Conservation (phyloP, 2,797 vertebrate genomes). For the Cyclopterus lumpus region DNA sequence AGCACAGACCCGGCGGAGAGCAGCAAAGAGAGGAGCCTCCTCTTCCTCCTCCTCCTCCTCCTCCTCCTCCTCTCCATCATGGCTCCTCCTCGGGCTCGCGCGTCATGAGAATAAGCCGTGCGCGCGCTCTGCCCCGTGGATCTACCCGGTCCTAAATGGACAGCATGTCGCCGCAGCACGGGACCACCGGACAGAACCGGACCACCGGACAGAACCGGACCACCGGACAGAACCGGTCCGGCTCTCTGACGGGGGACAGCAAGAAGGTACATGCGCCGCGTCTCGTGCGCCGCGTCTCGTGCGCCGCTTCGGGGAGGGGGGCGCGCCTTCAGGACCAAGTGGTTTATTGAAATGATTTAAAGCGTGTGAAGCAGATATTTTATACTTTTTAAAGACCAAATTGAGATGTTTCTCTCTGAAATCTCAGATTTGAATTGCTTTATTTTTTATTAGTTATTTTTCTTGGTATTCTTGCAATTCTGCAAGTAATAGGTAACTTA, state of each 20-base stretch:
- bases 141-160: conserved; percentile 86
- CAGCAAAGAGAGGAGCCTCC: conserved; percentile 5
- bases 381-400: not conserved
- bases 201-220: too few relatives aligned
- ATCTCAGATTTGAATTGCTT: not conserved
- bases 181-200: too few relatives aligned
- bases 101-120: conserved; percentile 64
- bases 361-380: not conserved
- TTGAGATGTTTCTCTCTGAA: not conserved
- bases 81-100: conserved; percentile 32
- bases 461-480: not conserved
- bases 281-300: not conserved
- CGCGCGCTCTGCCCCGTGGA: conserved; percentile 61
- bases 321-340: not conserved
- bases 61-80: conserved; percentile 44
- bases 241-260: conserved; percentile 86
- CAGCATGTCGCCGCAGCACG: conserved; percentile 94
- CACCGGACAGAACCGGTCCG: conserved; percentile 88
- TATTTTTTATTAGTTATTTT: not conserved
- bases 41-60: not conserved
- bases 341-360: not conserved
- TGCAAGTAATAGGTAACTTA: too few relatives aligned
- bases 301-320: too few relatives aligned
- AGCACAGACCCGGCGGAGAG: conserved; percentile 27
- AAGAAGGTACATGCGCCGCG: conserved; percentile 78